Evolutionary conservation across 2,888 invertebrate species (phyloP), one percentile per base, ranked within the genome.

Genomic region (Philereme transversata): DNA sequence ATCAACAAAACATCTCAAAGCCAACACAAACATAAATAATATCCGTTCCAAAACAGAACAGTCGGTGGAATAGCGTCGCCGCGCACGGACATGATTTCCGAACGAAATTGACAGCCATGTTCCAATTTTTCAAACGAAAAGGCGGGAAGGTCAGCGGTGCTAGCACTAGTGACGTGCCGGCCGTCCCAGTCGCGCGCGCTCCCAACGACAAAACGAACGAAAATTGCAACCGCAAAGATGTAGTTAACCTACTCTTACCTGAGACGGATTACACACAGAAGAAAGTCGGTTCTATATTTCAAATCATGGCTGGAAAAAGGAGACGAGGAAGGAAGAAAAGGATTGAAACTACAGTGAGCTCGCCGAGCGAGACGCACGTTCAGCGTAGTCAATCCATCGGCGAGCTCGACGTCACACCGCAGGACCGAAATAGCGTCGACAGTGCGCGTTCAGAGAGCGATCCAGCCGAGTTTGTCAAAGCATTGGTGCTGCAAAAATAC

Each of bases 121-220:
- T 92, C 77, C 88, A 84, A 73, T 90, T 92, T 83, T 91, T 92
- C 81, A 91, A 90, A 81, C 82, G 86, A 73, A 90, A 84, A 83
- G 79, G 84, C 86, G 87, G 85, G 83, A 90, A 90, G 82, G 82
- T 79, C 84, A 87, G 88, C 67, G 74, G 66, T 86, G 85, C 76
- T 75, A 70, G 69, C 70, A 40, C 40, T 8, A 40, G 40, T 40
- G 40, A 68, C 57, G 77, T 88, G 86, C 84, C 54, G 46, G 56
- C 73, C 53, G 71, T 76, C 68, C 71, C 87, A 83, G 85, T 86
- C 79, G 82, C 83, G 78, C 82, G 84, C 81, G 75, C 86, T 75
- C 78, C 77, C 68, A 68, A 75, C 82, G 83, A 86, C 68, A 79
- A 78, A 83, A 63, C 77, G 8, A 76, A 75, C 65, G 76, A 81